Base-by-base conservation (phyloP, 2,113 vertebrate species). In the Sinocyclocheilus grahami region DNA sequence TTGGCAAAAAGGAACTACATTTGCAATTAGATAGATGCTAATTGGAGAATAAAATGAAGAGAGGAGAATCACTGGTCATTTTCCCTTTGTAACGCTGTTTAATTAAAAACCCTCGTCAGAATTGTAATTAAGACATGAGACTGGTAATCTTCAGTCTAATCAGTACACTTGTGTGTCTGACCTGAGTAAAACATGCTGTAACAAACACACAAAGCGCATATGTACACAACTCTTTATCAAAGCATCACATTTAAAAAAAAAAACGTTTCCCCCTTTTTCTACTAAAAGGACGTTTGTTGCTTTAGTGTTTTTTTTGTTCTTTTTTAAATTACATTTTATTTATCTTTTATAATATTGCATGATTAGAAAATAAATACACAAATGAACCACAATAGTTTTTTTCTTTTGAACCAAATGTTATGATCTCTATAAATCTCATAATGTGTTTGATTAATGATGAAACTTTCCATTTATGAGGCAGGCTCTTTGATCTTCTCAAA, bases 191-290 rank as follows among this genome's bases (percentile, higher is more conserved):
- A 63, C 39, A 82, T 89, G 76, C 63, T 79, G 83, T 37, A 82
- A 90, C 83, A 86, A 90, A 91, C 91, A 90, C 90, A 72, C 92
- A 90, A 91, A 90, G 90, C 42, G 10, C 9, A 46, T 46, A 92
- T 69, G 37, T 85, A 85, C 94, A 94, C 93, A 93, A 92, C 92
- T 94, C 92, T 93, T 93, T 94, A 95, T 95, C 93, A 95, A 94
- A 95, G 90, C 91, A 90, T 93, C 87, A 95, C 94, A 94, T 92
- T 93, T 90, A 94, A 94, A 92, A 90, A 53, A 90, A 53, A 16
- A 55, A 87, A 91, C 89, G 91, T 78, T 58, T 87, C 72, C 72
- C 88, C 81, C 3, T 33, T 72, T 22, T 72, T 72, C 18, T 22
- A 39, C 18, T 22, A 12, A 72, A 72, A 72, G 33, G 53, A 55